Base-by-base conservation (phyloP, 2,888 invertebrate genomes). In the Melipona beecheii region DNA sequence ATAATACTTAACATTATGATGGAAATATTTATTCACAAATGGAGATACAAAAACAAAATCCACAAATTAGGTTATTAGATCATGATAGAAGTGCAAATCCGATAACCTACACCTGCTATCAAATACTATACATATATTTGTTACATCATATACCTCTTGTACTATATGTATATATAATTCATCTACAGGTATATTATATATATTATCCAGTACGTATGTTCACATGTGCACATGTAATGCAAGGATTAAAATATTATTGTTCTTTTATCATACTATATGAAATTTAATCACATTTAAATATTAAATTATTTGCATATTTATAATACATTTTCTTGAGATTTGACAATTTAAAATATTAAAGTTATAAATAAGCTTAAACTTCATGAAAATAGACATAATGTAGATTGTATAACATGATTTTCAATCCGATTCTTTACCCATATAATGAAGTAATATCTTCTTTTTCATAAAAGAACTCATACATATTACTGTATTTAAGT, bases 1-100 rank as follows among this genome's bases (percentile, higher is more conserved):
- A 89, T 31, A 73, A 87, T 81, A 62, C 87, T 87, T 82, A 88
- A 88, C 92, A 92, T 92, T 80, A 60, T 79, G 24, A 50, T 50
- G 68, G 73, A 75, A 65, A 66, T 81, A 64, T 75, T 58, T 77
- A 75, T 62, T 71, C 71, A 72, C 68, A 56, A 78, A 65, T 24
- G 50, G 62, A 27, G 24, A 52, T 82, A 80, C 50, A 84, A 84
- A 78, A 56, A 80, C 75, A 64, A 69, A 75, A 73, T 75, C 70
- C 69, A 78, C 75, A 79, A 77, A 83, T 76, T 54, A 79, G 78
- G 78, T 83, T 84, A 79, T 56, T 81, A 62, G 71, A 75, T 52
- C 71, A 72, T 81, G 43, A 24, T 66, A 58, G 52, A 43, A 52
- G 11, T 31, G 52, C 56, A n/a, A 50, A 9, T 71, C 66, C 15